Conservation (phyloP, 23 tunicate genomes). For the Trididemnum nubilum region DNA sequence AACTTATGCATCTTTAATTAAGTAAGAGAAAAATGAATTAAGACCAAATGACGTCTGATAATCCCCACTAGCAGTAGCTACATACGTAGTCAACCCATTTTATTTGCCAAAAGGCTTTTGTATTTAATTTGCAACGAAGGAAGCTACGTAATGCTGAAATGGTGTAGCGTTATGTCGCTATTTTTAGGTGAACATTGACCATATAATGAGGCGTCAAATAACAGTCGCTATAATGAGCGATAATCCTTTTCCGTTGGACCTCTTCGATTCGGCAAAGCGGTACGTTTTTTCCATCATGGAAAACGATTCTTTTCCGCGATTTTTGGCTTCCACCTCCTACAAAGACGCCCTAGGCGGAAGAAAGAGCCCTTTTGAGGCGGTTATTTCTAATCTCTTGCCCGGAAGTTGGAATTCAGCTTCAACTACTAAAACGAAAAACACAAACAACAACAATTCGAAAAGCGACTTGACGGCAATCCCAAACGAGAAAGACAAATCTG, state of each 20-base stretch:
- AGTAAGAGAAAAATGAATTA: too few relatives aligned
- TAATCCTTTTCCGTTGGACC: slow-evolving; percentile 24
- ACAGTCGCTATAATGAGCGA: slow-evolving; percentile 32
- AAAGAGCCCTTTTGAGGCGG: slow-evolving; percentile 28
- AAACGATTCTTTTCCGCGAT: slow-evolving; percentile 88
- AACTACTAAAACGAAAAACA: neutral
- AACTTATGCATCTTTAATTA: too few relatives aligned
- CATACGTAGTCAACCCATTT: too few relatives aligned
- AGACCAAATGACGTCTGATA: too few relatives aligned
- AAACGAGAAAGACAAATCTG: neutral
- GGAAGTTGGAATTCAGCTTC: slow-evolving; percentile 19
- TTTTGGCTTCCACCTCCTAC: slow-evolving; percentile 48
- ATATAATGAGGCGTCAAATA: slow-evolving; percentile 54
- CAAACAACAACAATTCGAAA: slow-evolving; percentile 31
- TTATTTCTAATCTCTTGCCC: slow-evolving; percentile 28
- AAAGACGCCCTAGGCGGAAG: slow-evolving; percentile 22
- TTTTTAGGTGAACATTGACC: slow-evolving; percentile 69
- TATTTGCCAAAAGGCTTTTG: too few relatives aligned
- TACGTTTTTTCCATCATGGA: slow-evolving; percentile 79
- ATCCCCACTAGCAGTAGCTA: too few relatives aligned
- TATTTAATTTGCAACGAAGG: too few relatives aligned
- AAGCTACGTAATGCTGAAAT: too few relatives aligned
- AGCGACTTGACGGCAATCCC: neutral
- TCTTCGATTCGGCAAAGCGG: slow-evolving; percentile 66
- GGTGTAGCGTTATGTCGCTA: too few relatives aligned